Percentiles rank a stretch among this genome's conserved stretches.
Conservation (phyloP, 2,797 vertebrate genomes). For the Spheniscus humboldti region DNA sequence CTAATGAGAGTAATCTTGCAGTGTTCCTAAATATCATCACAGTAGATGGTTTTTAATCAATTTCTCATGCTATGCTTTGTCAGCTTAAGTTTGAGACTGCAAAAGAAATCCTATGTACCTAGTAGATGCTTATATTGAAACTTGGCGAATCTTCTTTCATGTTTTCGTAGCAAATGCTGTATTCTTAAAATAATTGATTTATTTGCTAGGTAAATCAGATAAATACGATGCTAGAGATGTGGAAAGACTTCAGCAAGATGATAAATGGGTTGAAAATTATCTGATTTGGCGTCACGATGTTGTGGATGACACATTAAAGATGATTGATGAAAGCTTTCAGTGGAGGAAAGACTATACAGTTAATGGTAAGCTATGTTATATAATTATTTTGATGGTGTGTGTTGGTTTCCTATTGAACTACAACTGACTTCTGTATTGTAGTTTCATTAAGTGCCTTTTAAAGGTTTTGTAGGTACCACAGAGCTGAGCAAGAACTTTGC, state of each 20-base stretch:
- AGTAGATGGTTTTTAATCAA: background rate
- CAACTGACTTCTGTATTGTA: background rate
- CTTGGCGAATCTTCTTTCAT: background rate
- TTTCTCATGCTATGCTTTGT: background rate
- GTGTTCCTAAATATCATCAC: background rate
- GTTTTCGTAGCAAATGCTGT: background rate
- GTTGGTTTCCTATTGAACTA: background rate
- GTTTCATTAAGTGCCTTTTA: background rate
- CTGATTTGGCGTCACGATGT: slow-evolving; percentile 84
- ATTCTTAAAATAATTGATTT: slow-evolving; percentile 9
- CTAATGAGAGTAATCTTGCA: background rate
- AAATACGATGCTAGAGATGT: slow-evolving; percentile 93
- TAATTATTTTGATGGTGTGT: background rate
- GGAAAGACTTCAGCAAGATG: slow-evolving; percentile 87
- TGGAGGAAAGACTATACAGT: slow-evolving; percentile 92
- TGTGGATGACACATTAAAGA: slow-evolving; percentile 91
- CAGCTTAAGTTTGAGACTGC: background rate
- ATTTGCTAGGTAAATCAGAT: slow-evolving; percentile 80
- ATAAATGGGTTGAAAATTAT: slow-evolving; percentile 84
- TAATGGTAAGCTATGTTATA: slow-evolving; percentile 81
- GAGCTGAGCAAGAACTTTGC: background rate
- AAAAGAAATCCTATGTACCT: background rate
- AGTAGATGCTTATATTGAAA: background rate
- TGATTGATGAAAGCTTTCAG: slow-evolving; percentile 95
- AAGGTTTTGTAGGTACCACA: background rate